Base-by-base conservation (phyloP, 1,140 invertebrate genomes). In the Akabosia matsudoensis region DNA sequence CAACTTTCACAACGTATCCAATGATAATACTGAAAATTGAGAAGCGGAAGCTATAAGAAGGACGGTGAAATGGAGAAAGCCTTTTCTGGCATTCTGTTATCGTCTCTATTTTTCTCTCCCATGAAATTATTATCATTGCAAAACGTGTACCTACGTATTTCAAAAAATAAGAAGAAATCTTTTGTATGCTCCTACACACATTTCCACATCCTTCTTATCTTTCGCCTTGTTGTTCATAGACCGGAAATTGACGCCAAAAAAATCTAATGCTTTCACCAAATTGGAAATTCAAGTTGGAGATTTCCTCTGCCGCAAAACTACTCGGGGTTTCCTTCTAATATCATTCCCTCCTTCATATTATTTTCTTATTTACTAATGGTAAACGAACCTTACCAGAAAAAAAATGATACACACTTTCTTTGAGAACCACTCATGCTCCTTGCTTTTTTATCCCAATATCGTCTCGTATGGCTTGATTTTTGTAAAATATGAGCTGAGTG, bases 241-340 rank as follows among this genome's bases (percentile, higher is more conserved):
- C 61, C 61, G 61, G 61, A 67, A 67, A 67, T 67, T 67, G 61
- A 67, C 61, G 61, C 61, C 31, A 30, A 30, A n/a, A n/a, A n/a
- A 67, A 67, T 67, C 61, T 67, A 67, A 30, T 67, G 61, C 61
- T 67, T 67, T 67, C 61, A 67, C 61, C 61, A 67, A 30, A 67
- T 67, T 67, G 61, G 61, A 67, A 67, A 67, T 67, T 67, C 26
- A 67, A 67, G 61, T 67, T 24, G 22, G 54, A 56, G 14, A 16
- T 56, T 56, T 56, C 24, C 24, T 45, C 37, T 45, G 7, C 37
- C 37, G 37, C 7, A 45, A 18, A 45, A 18, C 37, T 10, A 45
- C 7, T 45, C 7, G 37, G 18, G 7, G 37, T 45, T 10, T 45
- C 7, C 37, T 45, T 45, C 37, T 45, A 45, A 18, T 45, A 45